A percentile compares a stretch with the other conserved stretches of the same genome.
phyloP scores from a whole-genome alignment of 2,113 vertebrate genomes.

The Prolemur simus region DNA sequence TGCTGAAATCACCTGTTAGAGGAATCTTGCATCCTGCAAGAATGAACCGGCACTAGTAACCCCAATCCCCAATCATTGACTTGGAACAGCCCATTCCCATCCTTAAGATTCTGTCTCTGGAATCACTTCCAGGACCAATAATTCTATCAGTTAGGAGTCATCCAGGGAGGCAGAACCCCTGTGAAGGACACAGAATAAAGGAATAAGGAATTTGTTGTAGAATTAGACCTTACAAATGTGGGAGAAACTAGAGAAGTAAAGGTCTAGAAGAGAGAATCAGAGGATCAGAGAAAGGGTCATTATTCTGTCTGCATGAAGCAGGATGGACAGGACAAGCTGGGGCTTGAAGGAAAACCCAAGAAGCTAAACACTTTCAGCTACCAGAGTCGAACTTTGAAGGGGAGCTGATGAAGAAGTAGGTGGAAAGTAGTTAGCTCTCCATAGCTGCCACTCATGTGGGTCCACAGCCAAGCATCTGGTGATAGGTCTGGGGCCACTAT shows the following conservation, averaged over 20 bases:
- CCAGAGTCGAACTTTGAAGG: background rate
- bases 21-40: background rate
- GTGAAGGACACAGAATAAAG: background rate
- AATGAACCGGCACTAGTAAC: background rate
- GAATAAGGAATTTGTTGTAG: background rate
- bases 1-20: background rate
- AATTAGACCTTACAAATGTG: background rate
- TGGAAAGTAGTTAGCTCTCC: background rate
- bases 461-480: background rate
- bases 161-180: background rate
- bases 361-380: background rate
- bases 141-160: background rate
- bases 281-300: background rate
- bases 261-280: background rate
- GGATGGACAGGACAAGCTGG: background rate
- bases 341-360: background rate
- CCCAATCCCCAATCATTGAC: background rate
- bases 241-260: background rate
- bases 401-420: background rate
- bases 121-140: conserved; percentile 8
- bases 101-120: background rate
- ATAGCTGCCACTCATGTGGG: background rate
- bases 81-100: background rate
- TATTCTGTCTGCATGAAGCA: background rate
- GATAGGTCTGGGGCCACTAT: background rate